Evolutionary conservation across 1,140 invertebrate genomes (phyloP), one percentile per base, ranked within the genome.

Genomic region (Brachionus paranguensis): DNA sequence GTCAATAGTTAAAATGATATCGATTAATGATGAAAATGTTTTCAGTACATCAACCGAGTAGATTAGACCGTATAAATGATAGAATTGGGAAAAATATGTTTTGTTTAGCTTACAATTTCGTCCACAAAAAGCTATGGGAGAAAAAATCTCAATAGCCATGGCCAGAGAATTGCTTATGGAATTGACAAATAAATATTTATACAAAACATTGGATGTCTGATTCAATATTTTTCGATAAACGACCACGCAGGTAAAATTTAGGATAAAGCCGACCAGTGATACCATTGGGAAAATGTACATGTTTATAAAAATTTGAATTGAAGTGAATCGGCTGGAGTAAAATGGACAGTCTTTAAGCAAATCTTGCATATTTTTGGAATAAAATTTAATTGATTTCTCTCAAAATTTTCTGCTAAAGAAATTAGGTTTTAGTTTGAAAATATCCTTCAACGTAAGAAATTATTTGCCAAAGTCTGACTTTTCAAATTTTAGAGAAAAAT

Each of bases 151-250:
- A 50, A 76, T 76, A 11, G 27, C 12, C 72, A 76, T 76, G 5
- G 72, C 72, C 3, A 76, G 27, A 29, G 72, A 76, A 50, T 76
- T 76, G 33, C 43, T 76, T n/a, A 76, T 76, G 47, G 72, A 81
- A 29, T 60, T 81, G 14, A 68, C 14, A 27, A 29, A 68, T 41
- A 81, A 64, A n/a, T 81, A 81, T 68, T 81, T 81, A 47, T 81
- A 81, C 11, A 81, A 17, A 14, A 81, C 14, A 5, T 81, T 45
- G 11, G 64, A 12, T 17, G 41, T 64, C 7, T 10, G 12, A 6
- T 33, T 60, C 14, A 68, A 33, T 11, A 81, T 76, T 76, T 50
- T 47, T 20, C 41, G 10, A 50, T 76, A 81, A 0, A 81, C 78
- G 1, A 81, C 5, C 1, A 81, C 78, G 27, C 78, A 81, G 10